Evolutionary conservation across 2,888 invertebrate genomes (phyloP), one percentile per base, ranked within the genome.

Genomic region (Philonicus albiceps): DNA sequence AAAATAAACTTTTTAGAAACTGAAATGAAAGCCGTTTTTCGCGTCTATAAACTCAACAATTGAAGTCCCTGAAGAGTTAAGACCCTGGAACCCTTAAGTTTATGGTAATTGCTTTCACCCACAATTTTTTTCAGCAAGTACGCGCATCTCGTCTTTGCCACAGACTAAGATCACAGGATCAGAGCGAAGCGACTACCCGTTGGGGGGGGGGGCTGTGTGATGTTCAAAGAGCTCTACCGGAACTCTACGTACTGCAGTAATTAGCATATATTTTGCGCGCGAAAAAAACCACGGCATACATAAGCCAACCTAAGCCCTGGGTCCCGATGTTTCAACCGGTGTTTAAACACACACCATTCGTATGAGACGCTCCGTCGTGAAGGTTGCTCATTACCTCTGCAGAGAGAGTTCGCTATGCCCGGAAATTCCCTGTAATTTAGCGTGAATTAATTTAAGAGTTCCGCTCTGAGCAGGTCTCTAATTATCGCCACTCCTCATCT

Each of bases 401-500:
- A 22, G 64, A 27, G 64, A 27, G 64, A 22, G 22, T 55, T 55
- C 55, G 5, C n/a, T 19, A 27, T 64, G 13, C 34, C 74, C n/a
- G 37, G 37, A n/a, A 74, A n/a, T 74, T 74, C 74, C 74, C 74
- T 31, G 31, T 74, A 74, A 34, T 74, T 74, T 74, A 13, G 74
- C 19, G 34, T n/a, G 27, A 74, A 74, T 74, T 74, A 74, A 74
- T 74, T 74, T 74, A 74, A 74, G 74, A 74, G 37, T 74, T 74
- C 37, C 74, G 74, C 19, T 74, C 34, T 5, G 37, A 4, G 30
- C 34, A 74, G 37, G 74, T n/a, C 74, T 74, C 74, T 74, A 74
- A 74, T 74, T 74, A 74, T 74, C 31, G 74, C 64, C 64, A 64
- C 64, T 74, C 37, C 74, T 74, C 74, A 74, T 74, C 74, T 74